phyloP scores from a whole-genome alignment of 2,888 invertebrate genomes.

The Cephus nigrinus region DNA sequence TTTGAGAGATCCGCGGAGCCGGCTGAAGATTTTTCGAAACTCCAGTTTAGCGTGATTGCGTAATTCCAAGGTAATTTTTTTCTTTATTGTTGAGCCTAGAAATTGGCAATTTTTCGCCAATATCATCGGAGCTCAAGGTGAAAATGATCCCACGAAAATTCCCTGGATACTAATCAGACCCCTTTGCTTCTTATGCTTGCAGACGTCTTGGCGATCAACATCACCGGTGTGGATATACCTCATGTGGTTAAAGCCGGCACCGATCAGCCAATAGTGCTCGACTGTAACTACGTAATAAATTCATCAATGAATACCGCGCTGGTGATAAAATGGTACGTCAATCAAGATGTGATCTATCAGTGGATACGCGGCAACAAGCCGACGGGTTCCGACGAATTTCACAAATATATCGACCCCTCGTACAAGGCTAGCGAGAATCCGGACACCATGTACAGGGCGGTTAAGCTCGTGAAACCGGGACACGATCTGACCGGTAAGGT shows the following conservation, averaged over 20 bases:
- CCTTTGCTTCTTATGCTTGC: constrained; percentile 56
- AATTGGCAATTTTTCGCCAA: no score
- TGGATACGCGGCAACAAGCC: constrained; percentile 81
- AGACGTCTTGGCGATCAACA: constrained; percentile 72
- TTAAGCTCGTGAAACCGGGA: constrained; percentile 76
- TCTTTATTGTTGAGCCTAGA: no score
- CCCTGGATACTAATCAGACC: no score
- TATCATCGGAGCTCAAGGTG: fast-evolving
- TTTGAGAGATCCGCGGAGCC: no score
- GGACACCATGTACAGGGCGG: constrained; percentile 77
- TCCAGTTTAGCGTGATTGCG: no score
- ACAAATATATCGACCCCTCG: constrained; percentile 68
- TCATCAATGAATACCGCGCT: constrained; percentile 71
- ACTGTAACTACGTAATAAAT: constrained; percentile 78
- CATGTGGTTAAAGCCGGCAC: constrained; percentile 72
- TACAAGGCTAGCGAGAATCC: constrained; percentile 76
- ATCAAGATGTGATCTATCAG: constrained; percentile 78
- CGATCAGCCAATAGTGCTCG: constrained; percentile 72
- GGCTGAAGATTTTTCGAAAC: no score
- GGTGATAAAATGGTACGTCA: constrained; percentile 82
- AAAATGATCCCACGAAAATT: no score
- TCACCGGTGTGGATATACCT: constrained; percentile 73
- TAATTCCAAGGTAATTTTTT: no score
- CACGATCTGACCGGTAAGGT: constrained; percentile 80
- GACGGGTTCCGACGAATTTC: constrained; percentile 70